Evolutionary conservation across 2,113 vertebrate genomes (phyloP), one percentile per base, ranked within the genome.

Genomic region (Callospermophilus lateralis): DNA sequence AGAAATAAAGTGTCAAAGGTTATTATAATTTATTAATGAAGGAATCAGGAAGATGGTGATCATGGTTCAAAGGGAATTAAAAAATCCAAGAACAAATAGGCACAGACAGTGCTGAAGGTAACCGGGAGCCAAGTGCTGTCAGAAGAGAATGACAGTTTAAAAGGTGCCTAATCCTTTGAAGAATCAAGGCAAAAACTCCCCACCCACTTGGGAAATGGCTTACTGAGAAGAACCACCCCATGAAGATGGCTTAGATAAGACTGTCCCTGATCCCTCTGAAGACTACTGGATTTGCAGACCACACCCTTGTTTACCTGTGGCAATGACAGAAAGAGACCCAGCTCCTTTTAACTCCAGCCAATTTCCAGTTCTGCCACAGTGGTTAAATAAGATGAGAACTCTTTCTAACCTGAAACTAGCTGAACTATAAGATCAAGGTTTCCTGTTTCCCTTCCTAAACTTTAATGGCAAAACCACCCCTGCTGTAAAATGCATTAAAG

Each of bases 21-120:
- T 34, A 89, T 92, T 86, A 84, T 70, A 55, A 86, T 77, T 92
- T 79, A 55, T 84, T 45, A 91, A 53, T 76, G 42, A 97, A 28
- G 5, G 1, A 80, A 67, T 8, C 13, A 84, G 37, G 13, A 89
- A 51, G 28, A 48, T 80, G 11, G 7, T 58, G 37, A 84, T 63
- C 42, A 8, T 87, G 39, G 6, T 65, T 96, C 39, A 93, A 93
- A 70, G 32, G 74, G 39, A 90, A 95, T 83, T 45, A n/a, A 70
- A 73, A 15, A 68, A 26, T 53, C 16, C 17, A 81, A 34, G 20
- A n/a, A 32, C 22, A 45, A 85, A 80, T 12, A 92, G 67, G 6
- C 30, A 48, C 39, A n/a, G 30, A 80, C 3, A 30, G 42, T 63
- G 16, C 3, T 37, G 28, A 65, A 45, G 13, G 67, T 19, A 28